phyloP scores from a whole-genome alignment of 2,113 vertebrate species.

The Edolisoma coerulescens region DNA sequence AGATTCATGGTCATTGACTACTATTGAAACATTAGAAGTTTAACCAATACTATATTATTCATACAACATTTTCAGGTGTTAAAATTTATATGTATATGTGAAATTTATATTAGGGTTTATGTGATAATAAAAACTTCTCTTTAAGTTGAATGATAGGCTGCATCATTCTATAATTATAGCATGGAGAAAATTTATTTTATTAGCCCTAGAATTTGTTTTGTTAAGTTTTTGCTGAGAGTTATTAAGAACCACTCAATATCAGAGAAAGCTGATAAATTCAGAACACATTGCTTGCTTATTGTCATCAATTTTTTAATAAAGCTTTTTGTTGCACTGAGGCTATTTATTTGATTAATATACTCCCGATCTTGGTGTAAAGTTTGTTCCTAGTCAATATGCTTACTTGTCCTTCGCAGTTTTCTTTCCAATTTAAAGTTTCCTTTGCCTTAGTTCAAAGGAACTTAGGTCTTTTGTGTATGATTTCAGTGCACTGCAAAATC shows the following conservation, averaged over 20 bases:
- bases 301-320: slow-evolving; percentile 49
- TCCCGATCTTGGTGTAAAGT: slow-evolving; percentile 42
- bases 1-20: background rate
- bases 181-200: background rate
- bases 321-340: slow-evolving; percentile 16
- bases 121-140: background rate
- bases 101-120: background rate
- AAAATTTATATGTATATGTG: background rate
- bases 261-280: background rate
- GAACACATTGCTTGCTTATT: background rate
- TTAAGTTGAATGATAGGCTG: background rate
- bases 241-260: background rate
- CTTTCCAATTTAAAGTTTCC: slow-evolving; percentile 30
- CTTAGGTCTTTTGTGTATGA: background rate
- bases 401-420: background rate
- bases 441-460: slow-evolving; percentile 23
- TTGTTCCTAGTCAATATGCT: background rate
- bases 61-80: background rate
- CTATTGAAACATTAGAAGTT: background rate
- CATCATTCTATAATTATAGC: background rate
- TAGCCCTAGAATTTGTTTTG: background rate
- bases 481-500: background rate
- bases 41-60: background rate
- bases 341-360: slow-evolving; percentile 51
- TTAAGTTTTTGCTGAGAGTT: background rate